Percentiles rank a stretch among this genome's conserved stretches.
Evolutionary conservation across 1,140 invertebrate species (phyloP).

Genomic region (Neotoxoptera formosana): DNA sequence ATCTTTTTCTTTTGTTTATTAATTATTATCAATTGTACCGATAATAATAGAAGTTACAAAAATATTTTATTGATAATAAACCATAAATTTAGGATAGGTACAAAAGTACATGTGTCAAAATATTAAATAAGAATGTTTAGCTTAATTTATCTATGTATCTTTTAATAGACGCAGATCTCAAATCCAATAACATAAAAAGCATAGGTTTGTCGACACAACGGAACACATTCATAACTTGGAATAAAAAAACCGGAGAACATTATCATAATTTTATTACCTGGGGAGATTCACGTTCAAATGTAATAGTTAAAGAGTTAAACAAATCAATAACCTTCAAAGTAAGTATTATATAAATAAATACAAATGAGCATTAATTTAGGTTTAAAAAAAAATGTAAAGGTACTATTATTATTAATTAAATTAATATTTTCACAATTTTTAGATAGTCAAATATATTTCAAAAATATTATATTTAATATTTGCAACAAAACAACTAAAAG

Average conservation of each 20-base stretch:
- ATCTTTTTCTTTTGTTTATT: not conserved
- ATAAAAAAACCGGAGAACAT: constrained; percentile 77
- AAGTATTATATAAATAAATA: constrained; percentile 58
- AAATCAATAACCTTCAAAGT: constrained; percentile 79
- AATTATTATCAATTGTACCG: not conserved
- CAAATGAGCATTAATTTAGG: not conserved
- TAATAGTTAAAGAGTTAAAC: constrained; percentile 86
- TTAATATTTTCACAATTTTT: constrained; percentile 60
- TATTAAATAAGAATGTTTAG: not conserved
- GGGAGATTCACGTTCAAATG: constrained; percentile 88
- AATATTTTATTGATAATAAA: not conserved
- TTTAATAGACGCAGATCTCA: constrained; percentile 26
- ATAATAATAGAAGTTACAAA: not conserved
- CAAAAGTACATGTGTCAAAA: not conserved
- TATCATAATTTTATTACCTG: constrained; percentile 96
- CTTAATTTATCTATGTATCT: not conserved
- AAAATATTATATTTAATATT: constrained; percentile 78
- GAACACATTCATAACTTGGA: constrained; percentile 89
- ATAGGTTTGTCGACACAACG: constrained; percentile 90
- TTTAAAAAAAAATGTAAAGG: not conserved
- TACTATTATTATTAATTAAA: not conserved
- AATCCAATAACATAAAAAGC: constrained; percentile 63
- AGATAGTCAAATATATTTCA: constrained; percentile 70
- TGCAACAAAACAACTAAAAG: constrained; percentile 79
- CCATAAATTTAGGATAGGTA: not conserved